Evolutionary conservation across 2,797 vertebrate genomes (phyloP).

Genomic region (Artibeus lituratus): DNA sequence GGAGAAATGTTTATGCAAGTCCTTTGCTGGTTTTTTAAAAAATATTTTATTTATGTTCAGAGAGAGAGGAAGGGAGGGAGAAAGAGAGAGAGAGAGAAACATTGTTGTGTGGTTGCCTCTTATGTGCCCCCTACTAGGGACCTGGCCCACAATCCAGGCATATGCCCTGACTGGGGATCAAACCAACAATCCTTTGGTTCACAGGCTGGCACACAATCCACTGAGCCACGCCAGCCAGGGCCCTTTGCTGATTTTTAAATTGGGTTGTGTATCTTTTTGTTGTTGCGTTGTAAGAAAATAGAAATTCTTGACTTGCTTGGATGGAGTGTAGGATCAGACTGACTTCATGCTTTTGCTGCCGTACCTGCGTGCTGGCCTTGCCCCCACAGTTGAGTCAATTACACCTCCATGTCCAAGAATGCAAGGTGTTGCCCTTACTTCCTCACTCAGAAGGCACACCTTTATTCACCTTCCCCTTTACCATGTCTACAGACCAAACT

Average conservation of each 20-base stretch:
- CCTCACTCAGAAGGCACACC: slow-evolving; percentile 63
- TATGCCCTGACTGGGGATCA: too few species aligned
- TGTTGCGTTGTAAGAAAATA: slow-evolving; percentile 36
- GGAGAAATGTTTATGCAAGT: background rate
- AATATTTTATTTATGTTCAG: too few species aligned
- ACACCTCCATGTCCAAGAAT: slow-evolving; percentile 77
- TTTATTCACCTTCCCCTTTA: slow-evolving; percentile 31
- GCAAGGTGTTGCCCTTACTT: slow-evolving; percentile 52
- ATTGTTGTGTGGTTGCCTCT: too few species aligned
- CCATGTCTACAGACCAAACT: slow-evolving; percentile 48
- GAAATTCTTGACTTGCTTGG: slow-evolving; percentile 23
- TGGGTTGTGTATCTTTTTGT: background rate
- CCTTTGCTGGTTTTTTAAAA: background rate
- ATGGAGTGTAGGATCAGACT: background rate
- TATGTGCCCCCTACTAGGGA: too few species aligned
- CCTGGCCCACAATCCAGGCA: too few species aligned
- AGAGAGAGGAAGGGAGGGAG: too few species aligned
- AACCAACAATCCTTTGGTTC: too few species aligned
- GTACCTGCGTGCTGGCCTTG: background rate
- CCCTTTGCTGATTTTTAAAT: background rate
- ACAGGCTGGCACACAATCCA: too few species aligned
- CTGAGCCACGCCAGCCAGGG: too few species aligned
- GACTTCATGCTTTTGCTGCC: background rate
- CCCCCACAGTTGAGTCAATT: slow-evolving; percentile 37
- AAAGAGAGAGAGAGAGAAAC: too few species aligned